phyloP scores from a whole-genome alignment of 2,888 invertebrate genomes.

The Aporophyla nigra region DNA sequence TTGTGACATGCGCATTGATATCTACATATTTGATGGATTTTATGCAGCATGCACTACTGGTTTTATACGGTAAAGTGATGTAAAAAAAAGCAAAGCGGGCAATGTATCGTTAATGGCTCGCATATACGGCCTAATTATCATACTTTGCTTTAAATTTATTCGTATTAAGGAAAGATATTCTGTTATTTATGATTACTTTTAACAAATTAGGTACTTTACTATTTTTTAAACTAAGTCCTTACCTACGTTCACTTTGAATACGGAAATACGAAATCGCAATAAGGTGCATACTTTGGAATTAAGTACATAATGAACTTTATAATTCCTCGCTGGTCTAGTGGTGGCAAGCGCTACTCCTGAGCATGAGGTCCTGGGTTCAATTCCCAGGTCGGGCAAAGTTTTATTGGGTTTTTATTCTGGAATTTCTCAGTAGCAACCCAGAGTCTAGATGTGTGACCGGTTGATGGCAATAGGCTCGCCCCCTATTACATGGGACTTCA shows the following conservation, averaged over 20 bases:
- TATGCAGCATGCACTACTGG: conserved; percentile 22
- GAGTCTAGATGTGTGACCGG: no score
- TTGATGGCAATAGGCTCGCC: no score
- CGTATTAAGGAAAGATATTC: background rate
- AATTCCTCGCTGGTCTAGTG: background rate
- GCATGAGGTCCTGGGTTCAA: no score
- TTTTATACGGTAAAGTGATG: background rate
- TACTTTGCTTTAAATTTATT: background rate
- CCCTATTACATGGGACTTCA: no score
- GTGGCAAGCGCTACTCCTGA: no score
- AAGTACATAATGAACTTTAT: background rate
- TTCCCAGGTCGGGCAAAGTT: no score
- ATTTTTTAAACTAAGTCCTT: background rate
- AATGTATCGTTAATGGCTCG: background rate
- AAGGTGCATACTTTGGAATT: background rate
- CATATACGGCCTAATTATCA: background rate
- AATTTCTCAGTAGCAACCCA: no score
- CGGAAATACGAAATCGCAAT: no score
- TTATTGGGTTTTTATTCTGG: no score
- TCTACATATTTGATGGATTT: conserved; percentile 37
- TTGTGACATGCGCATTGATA: conserved; percentile 81
- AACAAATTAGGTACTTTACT: background rate
- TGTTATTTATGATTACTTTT: background rate
- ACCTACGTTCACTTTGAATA: no score
- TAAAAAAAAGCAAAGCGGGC: background rate